Evolutionary conservation across 2,888 invertebrate species (phyloP).

Genomic region (Tinea semifulvella): DNA sequence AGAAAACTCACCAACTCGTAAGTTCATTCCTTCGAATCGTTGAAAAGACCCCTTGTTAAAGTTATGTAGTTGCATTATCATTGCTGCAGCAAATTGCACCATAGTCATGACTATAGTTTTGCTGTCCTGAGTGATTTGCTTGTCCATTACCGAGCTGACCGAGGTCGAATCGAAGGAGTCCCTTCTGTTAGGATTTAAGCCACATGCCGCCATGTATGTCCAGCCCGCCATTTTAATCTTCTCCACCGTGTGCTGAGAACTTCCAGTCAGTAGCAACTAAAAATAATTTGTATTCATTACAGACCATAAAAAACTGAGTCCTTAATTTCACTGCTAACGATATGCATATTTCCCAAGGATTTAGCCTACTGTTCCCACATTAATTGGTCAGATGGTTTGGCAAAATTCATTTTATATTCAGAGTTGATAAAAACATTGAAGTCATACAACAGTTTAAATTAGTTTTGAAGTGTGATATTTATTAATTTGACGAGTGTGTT

Average conservation of each 20-base stretch:
- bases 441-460: no score
- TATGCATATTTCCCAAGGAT: no score
- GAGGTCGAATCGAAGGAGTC: slow-evolving; percentile 61
- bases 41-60: slow-evolving; percentile 70
- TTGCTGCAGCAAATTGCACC: slow-evolving; percentile 59
- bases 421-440: no score
- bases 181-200: slow-evolving; percentile 79
- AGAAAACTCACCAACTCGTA: slow-evolving; percentile 73
- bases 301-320: no score
- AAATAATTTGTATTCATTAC: no score
- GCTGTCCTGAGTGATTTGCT: slow-evolving; percentile 43
- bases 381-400: no score
- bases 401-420: no score
- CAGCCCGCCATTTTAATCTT: slow-evolving; percentile 97
- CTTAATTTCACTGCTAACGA: no score
- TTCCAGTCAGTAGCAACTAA: slow-evolving; percentile 71
- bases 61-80: slow-evolving; percentile 59
- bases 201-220: slow-evolving; percentile 98
- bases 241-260: slow-evolving; percentile 79
- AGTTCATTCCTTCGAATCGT: slow-evolving; percentile 69
- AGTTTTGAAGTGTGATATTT: no score
- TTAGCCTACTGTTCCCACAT: no score
- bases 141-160: slow-evolving; percentile 28
- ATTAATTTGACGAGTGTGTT: no score
- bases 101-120: slow-evolving; percentile 52